Conservation (phyloP, 2,797 vertebrate species). For the Rhadinocentrus ornatus region DNA sequence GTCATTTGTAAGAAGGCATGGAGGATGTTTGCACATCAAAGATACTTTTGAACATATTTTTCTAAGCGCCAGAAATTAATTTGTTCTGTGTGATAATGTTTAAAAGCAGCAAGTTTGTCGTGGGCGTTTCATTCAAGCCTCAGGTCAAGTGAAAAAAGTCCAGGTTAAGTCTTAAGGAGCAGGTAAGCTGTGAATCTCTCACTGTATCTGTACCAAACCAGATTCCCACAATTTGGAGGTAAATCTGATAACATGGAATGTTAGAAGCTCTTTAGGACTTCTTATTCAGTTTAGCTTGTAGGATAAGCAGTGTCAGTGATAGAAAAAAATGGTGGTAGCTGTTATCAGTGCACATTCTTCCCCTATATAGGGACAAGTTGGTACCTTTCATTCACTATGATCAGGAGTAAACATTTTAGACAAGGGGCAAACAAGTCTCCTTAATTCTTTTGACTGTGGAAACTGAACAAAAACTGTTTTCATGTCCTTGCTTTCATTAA, state of each 20-base stretch:
- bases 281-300: background rate
- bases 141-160: background rate
- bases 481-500: background rate
- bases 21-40: constrained; percentile 31
- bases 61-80: constrained; percentile 1
- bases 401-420: too few relatives aligned
- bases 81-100: constrained; percentile 10
- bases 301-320: background rate
- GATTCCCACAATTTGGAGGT: background rate
- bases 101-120: constrained; percentile 10
- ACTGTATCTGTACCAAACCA: background rate
- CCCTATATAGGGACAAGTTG: background rate
- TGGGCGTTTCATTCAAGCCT: constrained; percentile 3
- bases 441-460: background rate
- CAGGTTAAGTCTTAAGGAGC: background rate
- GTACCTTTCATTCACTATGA: background rate
- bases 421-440: background rate
- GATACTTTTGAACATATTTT: constrained; percentile 18
- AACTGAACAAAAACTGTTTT: background rate
- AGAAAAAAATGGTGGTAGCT: background rate
- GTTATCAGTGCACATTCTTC: background rate
- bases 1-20: constrained; percentile 11
- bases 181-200: background rate
- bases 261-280: background rate
- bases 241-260: background rate